A percentile compares a stretch with the other conserved stretches of the same genome.
phyloP scores from a whole-genome alignment of 2,113 vertebrate species.

The Maccullochella peelii region DNA sequence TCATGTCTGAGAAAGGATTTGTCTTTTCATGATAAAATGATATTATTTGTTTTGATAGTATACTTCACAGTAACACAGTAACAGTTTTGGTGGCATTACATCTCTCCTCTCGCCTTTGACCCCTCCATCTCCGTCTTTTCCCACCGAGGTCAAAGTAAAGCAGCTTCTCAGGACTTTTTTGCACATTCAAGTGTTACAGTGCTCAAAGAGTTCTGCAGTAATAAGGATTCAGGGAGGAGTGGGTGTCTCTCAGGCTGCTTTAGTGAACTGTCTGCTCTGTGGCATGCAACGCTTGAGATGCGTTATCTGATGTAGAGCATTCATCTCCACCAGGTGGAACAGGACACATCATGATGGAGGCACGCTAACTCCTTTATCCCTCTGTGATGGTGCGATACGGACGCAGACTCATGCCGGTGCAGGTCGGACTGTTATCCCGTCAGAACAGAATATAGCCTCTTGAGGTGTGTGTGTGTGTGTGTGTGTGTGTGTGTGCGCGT shows the following conservation, averaged over 20 bases:
- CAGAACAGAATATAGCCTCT: constrained; percentile 33
- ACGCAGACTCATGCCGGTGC: constrained; percentile 72
- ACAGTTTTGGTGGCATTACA: background rate
- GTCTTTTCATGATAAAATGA: constrained; percentile 13
- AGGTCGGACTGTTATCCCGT: constrained; percentile 61
- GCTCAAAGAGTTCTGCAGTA: background rate
- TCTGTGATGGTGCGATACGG: constrained; percentile 71
- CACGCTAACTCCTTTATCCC: constrained; percentile 79
- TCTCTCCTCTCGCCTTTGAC: constrained; percentile 45
- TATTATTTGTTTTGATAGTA: background rate
- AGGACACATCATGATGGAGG: constrained; percentile 77
- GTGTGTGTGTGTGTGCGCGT: constrained; percentile 5
- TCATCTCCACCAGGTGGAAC: constrained; percentile 78
- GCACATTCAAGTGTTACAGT: background rate
- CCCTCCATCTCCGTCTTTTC: too few species aligned
- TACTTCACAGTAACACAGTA: background rate
- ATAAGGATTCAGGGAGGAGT: background rate
- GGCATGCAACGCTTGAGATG: constrained; percentile 54
- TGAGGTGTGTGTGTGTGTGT: constrained; percentile 2
- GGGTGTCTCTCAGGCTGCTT: constrained; percentile 13
- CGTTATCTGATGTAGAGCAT: constrained; percentile 69
- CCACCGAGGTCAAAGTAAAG: background rate
- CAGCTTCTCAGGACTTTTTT: background rate
- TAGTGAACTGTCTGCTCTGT: constrained; percentile 32
- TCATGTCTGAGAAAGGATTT: constrained; percentile 13